Conservation (phyloP, 2,113 vertebrate species). For the Actenoides lindsayi region DNA sequence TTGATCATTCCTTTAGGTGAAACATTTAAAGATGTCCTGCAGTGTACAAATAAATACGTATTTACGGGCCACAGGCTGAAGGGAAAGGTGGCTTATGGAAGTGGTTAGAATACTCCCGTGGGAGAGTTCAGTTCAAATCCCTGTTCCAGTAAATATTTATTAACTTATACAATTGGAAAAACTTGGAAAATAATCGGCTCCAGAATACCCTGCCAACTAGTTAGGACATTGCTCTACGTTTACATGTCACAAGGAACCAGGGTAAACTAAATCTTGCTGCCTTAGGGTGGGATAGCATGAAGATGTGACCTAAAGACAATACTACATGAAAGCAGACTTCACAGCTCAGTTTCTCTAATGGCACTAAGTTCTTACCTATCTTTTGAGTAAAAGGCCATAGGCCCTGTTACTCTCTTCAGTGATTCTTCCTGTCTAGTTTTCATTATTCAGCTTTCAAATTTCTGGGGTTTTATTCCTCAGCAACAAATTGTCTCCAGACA, state of each 20-base stretch:
- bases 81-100: background rate
- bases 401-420: background rate
- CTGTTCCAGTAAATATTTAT: background rate
- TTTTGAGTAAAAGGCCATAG: background rate
- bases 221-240: background rate
- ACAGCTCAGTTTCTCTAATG: background rate
- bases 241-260: background rate
- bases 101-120: background rate
- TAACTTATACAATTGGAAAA: background rate
- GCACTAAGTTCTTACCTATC: background rate
- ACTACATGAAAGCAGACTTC: background rate
- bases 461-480: background rate
- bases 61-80: background rate
- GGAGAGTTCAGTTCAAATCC: background rate
- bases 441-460: background rate
- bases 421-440: background rate
- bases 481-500: background rate
- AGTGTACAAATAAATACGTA: background rate
- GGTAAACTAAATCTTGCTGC: background rate
- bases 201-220: background rate
- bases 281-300: background rate
- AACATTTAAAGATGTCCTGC: background rate
- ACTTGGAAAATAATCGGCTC: background rate
- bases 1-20: background rate
- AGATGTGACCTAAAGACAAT: background rate